A percentile compares a stretch with the other conserved stretches of the same genome.
Evolutionary conservation across 2,113 vertebrate species (phyloP).

Genomic region (Collichthys lucidus): DNA sequence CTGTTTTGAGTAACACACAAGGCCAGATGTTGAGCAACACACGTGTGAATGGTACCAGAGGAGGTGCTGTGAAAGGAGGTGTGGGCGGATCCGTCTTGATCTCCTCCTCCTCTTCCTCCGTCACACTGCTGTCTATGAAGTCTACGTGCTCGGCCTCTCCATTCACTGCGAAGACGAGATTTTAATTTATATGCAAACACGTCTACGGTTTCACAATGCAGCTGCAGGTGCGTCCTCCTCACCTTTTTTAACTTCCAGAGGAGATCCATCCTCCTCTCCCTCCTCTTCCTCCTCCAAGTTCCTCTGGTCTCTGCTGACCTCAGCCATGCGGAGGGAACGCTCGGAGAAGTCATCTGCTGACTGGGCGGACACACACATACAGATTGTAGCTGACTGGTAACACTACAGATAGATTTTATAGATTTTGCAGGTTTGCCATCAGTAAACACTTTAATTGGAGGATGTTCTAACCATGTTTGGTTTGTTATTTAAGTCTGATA

Average conservation of each 20-base stretch:
- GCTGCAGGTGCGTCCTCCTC: slow-evolving; percentile 20
- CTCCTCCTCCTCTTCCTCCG: slow-evolving; percentile 85
- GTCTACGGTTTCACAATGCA: neutral
- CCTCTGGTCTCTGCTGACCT: slow-evolving; percentile 86
- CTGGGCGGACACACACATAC: slow-evolving; percentile 66
- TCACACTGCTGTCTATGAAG: slow-evolving; percentile 86
- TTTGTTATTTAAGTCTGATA: too few species aligned
- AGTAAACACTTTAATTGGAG: too few species aligned
- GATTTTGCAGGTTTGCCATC: neutral
- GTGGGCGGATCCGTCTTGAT: slow-evolving; percentile 32
- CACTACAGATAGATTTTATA: neutral
- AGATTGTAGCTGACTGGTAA: neutral
- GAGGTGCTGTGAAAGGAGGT: slow-evolving; percentile 34
- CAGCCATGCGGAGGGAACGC: slow-evolving; percentile 87
- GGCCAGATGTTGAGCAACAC: neutral
- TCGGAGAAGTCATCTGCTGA: slow-evolving; percentile 92
- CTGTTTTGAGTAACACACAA: neutral
- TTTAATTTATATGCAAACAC: neutral
- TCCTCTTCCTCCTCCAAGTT: slow-evolving; percentile 82
- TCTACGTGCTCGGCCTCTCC: slow-evolving; percentile 85
- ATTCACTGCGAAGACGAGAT: slow-evolving; percentile 74
- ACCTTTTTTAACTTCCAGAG: slow-evolving; percentile 67
- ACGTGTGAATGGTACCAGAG: slow-evolving; percentile 64
- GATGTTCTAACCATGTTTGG: neutral
- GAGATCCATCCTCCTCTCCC: slow-evolving; percentile 60